Conservation (phyloP, 1,140 invertebrate genomes). For the Diorhabda elongata region DNA sequence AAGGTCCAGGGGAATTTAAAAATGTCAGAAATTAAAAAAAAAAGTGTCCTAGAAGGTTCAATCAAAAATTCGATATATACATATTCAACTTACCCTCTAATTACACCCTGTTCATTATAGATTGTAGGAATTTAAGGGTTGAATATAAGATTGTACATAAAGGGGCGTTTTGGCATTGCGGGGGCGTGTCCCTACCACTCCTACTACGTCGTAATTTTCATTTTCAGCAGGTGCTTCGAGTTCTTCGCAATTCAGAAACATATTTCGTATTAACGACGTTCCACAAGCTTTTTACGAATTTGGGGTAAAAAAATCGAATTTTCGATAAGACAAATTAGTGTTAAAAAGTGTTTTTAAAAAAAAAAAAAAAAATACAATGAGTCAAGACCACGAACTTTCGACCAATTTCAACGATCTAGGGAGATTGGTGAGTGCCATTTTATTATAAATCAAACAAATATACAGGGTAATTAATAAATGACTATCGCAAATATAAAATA, state of each 20-base stretch:
- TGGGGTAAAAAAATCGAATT: constrained; percentile 3
- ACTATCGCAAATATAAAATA: too few species aligned
- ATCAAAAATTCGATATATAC: too few species aligned
- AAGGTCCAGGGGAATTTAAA: too few species aligned
- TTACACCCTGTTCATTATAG: too few species aligned
- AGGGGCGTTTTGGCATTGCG: constrained; percentile 33
- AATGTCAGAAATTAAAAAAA: too few species aligned
- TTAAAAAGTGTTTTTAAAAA: neutral
- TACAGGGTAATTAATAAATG: neutral
- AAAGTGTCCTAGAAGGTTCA: too few species aligned
- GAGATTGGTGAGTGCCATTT: constrained; percentile 36
- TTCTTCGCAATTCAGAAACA: constrained; percentile 32
- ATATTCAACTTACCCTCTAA: too few species aligned
- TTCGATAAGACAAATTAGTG: constrained; percentile 5
- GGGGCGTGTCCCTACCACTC: constrained; percentile 38
- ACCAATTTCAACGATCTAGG: constrained; percentile 34
- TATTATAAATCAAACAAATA: neutral
- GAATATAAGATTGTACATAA: neutral
- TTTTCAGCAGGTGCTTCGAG: constrained; percentile 34
- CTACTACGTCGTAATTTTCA: constrained; percentile 26
- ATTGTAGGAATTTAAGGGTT: neutral
- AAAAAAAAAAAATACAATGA: constrained; percentile 28
- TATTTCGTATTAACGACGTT: constrained; percentile 33
- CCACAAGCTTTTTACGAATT: constrained; percentile 7
- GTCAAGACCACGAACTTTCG: constrained; percentile 45